Conservation (phyloP, 2,113 vertebrate genomes). For the Ptilorrhoa leucosticta region DNA sequence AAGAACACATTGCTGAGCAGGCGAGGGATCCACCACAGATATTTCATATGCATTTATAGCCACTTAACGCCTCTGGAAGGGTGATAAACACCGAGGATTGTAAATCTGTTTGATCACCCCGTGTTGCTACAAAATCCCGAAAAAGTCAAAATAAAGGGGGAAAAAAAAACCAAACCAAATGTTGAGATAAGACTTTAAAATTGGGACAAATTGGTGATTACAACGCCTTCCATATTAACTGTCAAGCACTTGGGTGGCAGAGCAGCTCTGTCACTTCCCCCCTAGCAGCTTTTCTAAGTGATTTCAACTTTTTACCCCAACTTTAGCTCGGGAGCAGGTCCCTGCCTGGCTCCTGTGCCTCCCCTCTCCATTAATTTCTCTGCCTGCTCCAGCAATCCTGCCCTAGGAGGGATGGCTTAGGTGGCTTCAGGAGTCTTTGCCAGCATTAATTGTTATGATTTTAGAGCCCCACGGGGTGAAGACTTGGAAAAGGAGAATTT, state of each 20-base stretch:
- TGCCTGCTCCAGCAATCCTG: background rate
- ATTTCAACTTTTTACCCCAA: background rate
- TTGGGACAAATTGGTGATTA: background rate
- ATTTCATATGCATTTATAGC: background rate
- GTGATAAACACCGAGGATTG: background rate
- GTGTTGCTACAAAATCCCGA: background rate
- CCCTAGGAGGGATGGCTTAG: background rate
- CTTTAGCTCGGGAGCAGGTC: background rate
- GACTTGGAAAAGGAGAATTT: background rate
- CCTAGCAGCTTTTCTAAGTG: background rate
- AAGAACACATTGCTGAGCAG: background rate
- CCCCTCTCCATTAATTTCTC: background rate
- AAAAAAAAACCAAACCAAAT: rapidly evolving
- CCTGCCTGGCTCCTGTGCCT: background rate
- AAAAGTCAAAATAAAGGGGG: background rate
- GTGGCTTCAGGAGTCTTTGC: conserved; percentile 13
- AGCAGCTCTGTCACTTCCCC: background rate
- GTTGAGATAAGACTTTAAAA: background rate
- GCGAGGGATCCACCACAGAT: background rate
- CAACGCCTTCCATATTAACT: background rate
- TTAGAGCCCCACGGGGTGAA: background rate
- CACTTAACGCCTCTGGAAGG: background rate
- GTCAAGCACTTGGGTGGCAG: rapidly evolving
- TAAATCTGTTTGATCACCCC: background rate
- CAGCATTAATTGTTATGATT: conserved; percentile 37